Base-by-base conservation (phyloP, 35 echinoderm and acorn worm species). In the Stichopus chloronotus region DNA sequence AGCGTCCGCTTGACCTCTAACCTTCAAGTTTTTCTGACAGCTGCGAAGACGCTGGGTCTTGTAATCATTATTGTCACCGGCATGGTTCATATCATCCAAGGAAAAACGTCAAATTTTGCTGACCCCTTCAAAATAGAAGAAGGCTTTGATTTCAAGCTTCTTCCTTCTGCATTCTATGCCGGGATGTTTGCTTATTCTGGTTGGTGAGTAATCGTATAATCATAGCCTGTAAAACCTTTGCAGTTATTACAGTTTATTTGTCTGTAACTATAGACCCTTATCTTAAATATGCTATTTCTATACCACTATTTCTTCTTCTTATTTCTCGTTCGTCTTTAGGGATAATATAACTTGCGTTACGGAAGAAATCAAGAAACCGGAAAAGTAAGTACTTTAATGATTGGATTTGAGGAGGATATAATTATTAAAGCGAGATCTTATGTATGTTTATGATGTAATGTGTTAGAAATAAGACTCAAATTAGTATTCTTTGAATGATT, bases 351-450 rank as follows among this genome's bases (percentile, higher is more conserved):
- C 87, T 25, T 90, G 87, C 24, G 72, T 90, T 10, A 90, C 87
- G 4, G 87, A 90, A 76, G 87, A 90, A 55, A 90, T 90, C 12
- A 90, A 90, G 54, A 90, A 90, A 55, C 87, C 87, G 8, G 68
- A 69, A 90, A 90, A 90, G 87, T 90, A 69, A 90, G 87, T 90
- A 58, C 17, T 59, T 83, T 6, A 17, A 8, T 76, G 72, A 17
- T 76, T 11, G 4, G 12, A 76, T 76, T 76, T 76, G 4, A 24
- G 24, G 11, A 24, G 72, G 72, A 76, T 76, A 16, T 20, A 20
- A 76, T 24, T 5, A 6, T 43, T 43, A 3, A 3, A 3, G 30
- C 30, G 30, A 43, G 30, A 43, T 43, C 30, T 43, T 43, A 43
- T 43, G 30, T 43, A 43, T 43, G 30, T 43, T 1, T 43, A 43